phyloP scores from a whole-genome alignment of 2,888 invertebrate genomes.

The Coenonympha glycerion region DNA sequence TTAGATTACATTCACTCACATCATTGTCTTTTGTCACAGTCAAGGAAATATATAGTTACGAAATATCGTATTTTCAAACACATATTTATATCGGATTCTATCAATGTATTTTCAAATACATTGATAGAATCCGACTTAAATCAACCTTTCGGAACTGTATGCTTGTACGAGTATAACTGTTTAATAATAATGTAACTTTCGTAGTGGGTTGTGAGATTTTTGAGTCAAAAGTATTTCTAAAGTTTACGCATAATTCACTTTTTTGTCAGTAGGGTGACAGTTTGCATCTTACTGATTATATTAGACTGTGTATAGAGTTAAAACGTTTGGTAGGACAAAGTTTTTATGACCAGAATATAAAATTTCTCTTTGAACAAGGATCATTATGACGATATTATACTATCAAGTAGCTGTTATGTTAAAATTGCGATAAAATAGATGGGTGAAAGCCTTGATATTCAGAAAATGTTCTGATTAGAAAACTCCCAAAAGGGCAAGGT shows the following conservation, averaged over 20 bases:
- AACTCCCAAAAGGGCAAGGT: no score
- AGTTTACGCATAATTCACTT: constrained; percentile 17
- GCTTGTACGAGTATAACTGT: neutral
- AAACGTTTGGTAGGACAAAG: constrained; percentile 18
- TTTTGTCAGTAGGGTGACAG: constrained; percentile 7
- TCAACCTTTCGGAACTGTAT: neutral
- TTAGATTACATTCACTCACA: constrained; percentile 27
- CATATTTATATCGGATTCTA: no score
- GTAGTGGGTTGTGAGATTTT: constrained; percentile 54
- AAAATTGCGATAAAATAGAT: no score
- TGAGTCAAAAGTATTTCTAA: constrained; percentile 31
- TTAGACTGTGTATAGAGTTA: constrained; percentile 10
- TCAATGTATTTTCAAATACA: no score
- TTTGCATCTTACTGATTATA: constrained; percentile 15
- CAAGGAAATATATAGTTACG: neutral
- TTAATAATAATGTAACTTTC: constrained; percentile 11
- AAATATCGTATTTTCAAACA: no score
- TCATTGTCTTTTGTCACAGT: constrained; percentile 32
- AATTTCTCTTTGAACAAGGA: constrained; percentile 1
- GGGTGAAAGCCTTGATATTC: no score
- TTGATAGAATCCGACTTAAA: no score
- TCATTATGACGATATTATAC: neutral
- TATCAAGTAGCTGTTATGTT: no score
- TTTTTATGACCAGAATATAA: constrained; percentile 14
- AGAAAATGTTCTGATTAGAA: no score